Percentiles rank a stretch among this genome's conserved stretches.
These are phyloP conservation scores for Petrocephalus microphthalmus DNA, from an alignment of 2,113 vertebrate species.

Conservation along the genomic window DNA sequence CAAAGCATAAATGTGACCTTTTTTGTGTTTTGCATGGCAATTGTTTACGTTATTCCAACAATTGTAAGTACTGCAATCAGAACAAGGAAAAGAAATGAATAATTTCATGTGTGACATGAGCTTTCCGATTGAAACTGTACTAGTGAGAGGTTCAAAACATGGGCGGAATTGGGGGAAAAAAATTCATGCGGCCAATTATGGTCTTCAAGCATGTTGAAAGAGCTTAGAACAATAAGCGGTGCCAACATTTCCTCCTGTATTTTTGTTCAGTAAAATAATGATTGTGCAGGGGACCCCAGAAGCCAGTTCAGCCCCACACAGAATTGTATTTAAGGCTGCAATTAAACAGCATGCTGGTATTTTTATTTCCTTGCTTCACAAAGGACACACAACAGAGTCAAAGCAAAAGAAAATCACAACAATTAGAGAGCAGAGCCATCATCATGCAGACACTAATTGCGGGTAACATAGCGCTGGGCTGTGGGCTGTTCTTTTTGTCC, in stretches of 20 bases:
- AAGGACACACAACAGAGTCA: neutral
- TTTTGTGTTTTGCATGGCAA: neutral
- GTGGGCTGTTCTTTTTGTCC: neutral
- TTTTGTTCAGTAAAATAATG: neutral
- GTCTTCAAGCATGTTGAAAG: neutral
- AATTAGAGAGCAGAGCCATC: slow-evolving; percentile 6
- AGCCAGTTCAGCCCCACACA: neutral
- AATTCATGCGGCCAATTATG: neutral
- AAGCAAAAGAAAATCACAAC: slow-evolving; percentile 10
- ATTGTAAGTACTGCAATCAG: neutral
- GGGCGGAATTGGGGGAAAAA: neutral
- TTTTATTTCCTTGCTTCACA: neutral
- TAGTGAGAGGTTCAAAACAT: neutral
- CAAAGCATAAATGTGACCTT: neutral
- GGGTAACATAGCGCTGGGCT: neutral
- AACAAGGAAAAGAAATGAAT: neutral
- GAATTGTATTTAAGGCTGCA: slow-evolving; percentile 1
- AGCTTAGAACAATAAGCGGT: neutral
- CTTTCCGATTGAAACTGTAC: neutral
- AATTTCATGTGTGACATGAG: neutral
- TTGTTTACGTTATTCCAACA: neutral
- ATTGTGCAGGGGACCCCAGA: neutral
- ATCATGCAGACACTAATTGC: slow-evolving; percentile 22
- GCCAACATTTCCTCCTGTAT: neutral
- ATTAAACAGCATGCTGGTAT: slow-evolving; percentile 17